phyloP scores from a whole-genome alignment of 2,888 invertebrate genomes.

The Phengaris arion region DNA sequence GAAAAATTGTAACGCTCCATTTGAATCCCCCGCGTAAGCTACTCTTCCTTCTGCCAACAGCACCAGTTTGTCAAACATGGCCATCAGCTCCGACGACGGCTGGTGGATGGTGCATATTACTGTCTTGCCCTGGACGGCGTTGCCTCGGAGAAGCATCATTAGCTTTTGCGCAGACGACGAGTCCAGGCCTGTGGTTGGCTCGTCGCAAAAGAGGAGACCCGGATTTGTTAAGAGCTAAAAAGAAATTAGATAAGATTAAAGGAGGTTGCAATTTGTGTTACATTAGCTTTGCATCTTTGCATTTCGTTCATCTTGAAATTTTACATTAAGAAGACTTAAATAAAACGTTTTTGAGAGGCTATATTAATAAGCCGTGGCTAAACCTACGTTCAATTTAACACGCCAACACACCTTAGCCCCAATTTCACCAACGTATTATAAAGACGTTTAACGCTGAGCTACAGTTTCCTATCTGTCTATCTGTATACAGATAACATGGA shows the following conservation, averaged over 20 bases:
- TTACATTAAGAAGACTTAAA: too few species aligned
- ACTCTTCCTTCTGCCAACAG: conserved; percentile 92
- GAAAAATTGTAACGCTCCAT: conserved; percentile 70
- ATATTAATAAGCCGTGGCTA: too few species aligned
- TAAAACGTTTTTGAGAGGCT: too few species aligned
- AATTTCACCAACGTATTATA: too few species aligned
- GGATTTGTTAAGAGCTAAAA: conserved; percentile 91
- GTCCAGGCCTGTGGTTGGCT: conserved; percentile 96
- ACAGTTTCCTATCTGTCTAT: too few species aligned
- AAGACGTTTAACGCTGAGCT: too few species aligned
- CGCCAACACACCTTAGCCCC: too few species aligned
- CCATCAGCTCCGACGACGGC: conserved; percentile 92
- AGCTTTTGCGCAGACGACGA: conserved; percentile 95
- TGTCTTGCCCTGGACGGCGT: conserved; percentile 88
- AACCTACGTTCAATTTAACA: too few species aligned
- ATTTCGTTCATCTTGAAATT: too few species aligned
- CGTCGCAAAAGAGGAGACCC: conserved; percentile 94
- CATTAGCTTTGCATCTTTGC: neutral
- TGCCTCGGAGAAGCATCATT: conserved; percentile 83
- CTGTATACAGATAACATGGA: too few species aligned
- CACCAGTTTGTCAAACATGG: conserved; percentile 87
- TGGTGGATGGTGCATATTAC: conserved; percentile 97
- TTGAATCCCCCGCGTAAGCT: conserved; percentile 88
- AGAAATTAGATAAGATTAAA: conserved; percentile 12
- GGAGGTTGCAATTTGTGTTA: neutral